Evolutionary conservation across 2,797 vertebrate genomes (phyloP), one percentile per base, ranked within the genome.

Genomic region (Enoplosus armatus): DNA sequence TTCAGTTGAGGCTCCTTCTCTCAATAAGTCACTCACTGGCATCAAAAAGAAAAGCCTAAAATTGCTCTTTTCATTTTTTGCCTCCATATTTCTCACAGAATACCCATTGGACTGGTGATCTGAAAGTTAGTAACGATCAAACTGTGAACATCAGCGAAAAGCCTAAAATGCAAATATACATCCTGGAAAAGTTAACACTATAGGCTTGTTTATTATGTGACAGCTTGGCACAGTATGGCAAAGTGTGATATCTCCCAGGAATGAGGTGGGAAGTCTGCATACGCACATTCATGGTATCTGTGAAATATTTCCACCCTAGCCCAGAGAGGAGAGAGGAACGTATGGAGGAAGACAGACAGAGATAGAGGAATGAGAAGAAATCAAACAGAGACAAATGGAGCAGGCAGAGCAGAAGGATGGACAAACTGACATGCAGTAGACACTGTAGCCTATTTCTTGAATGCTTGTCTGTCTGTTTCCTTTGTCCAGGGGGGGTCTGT

Each of bases 221-320:
- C 39, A 45, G 27, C 43, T 70, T 78, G 53, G 75, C 66, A 68
- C 50, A 48, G 55, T 20, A 29, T 67, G 47, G 51, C 53, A 78
- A 56, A 66, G 48, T 82, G 56, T 62, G 63, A 90, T 64, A 73
- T 72, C 67, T 64, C 48, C 16, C 9, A 51, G 63, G 60, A 82
- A 78, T 54, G 71, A 80, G 80, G 77, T 80, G 79, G 79, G 79
- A 91, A 82, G 72, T 85, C 78, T 85, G 74, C 84, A 84, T 86
- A 90, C 86, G 88, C 83, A 92, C 88, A 82, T 94, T 91, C 56
- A 87, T 79, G 71, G 27, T 76, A 84, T 85, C 83, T 91, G 91
- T 86, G 91, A 94, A 93, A 92, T 94, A 89, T 87, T 92, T 92
- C 68, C 48, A 55, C 48, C 48, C 26, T 48, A 12, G 47, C 29